Conservation (phyloP, 2,888 invertebrate genomes). For the Trichopoda pennipes region DNA sequence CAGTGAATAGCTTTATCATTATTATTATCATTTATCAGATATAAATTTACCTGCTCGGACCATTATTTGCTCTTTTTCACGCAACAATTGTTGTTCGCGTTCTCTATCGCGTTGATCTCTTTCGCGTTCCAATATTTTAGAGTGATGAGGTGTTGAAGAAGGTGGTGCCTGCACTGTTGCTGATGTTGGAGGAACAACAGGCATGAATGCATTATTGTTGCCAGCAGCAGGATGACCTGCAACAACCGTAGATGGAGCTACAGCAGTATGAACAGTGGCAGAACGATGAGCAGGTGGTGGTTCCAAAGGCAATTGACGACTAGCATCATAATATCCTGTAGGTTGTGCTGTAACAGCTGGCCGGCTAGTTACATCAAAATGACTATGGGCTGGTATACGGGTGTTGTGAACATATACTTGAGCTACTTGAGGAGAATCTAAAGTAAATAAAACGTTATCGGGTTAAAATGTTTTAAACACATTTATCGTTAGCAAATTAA, state of each 20-base stretch:
- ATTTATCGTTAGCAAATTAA: background rate
- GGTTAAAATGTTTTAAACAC: background rate
- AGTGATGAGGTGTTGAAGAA: slow-evolving; percentile 71
- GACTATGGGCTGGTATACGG: slow-evolving; percentile 81
- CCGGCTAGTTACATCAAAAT: slow-evolving; percentile 81
- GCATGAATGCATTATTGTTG: slow-evolving; percentile 73
- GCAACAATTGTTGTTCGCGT: slow-evolving; percentile 70
- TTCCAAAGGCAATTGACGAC: slow-evolving; percentile 81
- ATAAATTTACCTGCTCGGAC: slow-evolving; percentile 72
- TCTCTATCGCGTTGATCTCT: slow-evolving; percentile 75
- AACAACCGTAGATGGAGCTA: slow-evolving; percentile 75
- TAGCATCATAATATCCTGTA: slow-evolving; percentile 81
- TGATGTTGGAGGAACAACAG: slow-evolving; percentile 70
- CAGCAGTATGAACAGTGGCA: slow-evolving; percentile 79
- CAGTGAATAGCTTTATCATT: too few relatives aligned
- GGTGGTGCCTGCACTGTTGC: slow-evolving; percentile 55
- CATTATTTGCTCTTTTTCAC: slow-evolving; percentile 71
- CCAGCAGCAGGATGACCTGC: slow-evolving; percentile 63
- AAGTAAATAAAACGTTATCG: background rate
- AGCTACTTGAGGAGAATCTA: slow-evolving; percentile 86
- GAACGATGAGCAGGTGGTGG: slow-evolving; percentile 84
- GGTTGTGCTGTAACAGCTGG: slow-evolving; percentile 57
- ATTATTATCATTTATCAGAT: too few relatives aligned
- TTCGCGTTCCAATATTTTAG: slow-evolving; percentile 78
- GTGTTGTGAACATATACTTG: slow-evolving; percentile 84